These are phyloP conservation scores for Drosophila neotestacea DNA, from an alignment of 2,888 invertebrate species.

Conservation along the genomic window DNA sequence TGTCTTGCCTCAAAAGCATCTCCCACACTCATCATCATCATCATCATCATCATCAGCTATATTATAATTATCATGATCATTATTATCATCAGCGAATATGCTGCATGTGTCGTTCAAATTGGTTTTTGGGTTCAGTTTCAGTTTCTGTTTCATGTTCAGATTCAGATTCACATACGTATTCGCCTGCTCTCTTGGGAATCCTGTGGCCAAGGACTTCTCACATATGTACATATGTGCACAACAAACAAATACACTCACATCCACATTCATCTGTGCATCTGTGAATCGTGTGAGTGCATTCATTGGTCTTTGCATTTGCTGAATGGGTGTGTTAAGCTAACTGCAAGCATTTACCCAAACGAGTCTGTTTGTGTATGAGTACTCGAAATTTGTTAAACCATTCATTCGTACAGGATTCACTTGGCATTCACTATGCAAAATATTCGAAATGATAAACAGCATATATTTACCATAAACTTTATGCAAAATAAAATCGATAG, in stretches of 20 bases:
- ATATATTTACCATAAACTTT: too few relatives aligned
- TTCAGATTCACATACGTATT: constrained; percentile 17
- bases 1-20: constrained; percentile 44
- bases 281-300: constrained; percentile 35
- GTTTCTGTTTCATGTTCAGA: constrained; percentile 13
- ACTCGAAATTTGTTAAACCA: not conserved
- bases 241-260: not conserved
- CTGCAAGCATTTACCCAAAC: constrained; percentile 12
- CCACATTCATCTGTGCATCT: constrained; percentile 7
- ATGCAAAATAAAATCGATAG: too few relatives aligned
- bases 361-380: not conserved
- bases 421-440: not conserved
- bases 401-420: not conserved
- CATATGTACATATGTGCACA: constrained; percentile 33
- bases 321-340: constrained; percentile 20
- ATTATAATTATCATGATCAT: constrained; percentile 5
- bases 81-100: constrained; percentile 8
- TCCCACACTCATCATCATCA: constrained; percentile 35
- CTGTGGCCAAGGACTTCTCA: constrained; percentile 49
- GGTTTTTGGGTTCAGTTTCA: constrained; percentile 47
- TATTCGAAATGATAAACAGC: not conserved
- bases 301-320: constrained; percentile 40
- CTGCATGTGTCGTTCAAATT: constrained; percentile 55
- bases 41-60: constrained; percentile 7
- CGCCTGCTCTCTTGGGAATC: constrained; percentile 29